A percentile compares a stretch with the other conserved stretches of the same genome.
Conservation (phyloP, 2,888 invertebrate species). For the Protonemura montana region DNA sequence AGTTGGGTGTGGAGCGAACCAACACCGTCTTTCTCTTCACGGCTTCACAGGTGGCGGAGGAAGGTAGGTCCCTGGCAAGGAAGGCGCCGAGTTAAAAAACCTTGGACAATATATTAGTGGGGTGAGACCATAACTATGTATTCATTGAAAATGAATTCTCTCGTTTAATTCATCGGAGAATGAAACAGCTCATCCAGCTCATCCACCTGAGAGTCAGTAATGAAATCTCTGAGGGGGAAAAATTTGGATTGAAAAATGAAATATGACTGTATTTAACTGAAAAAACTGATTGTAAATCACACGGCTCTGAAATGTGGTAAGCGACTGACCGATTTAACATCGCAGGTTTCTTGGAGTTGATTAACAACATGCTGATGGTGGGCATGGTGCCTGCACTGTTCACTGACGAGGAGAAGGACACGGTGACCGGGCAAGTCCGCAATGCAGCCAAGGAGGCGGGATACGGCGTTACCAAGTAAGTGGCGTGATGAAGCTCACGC, state of each 20-base stretch:
- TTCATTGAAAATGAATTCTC: too few relatives aligned
- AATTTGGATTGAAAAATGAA: too few relatives aligned
- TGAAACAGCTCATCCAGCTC: too few relatives aligned
- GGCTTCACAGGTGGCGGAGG: conserved; percentile 79
- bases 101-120: too few relatives aligned
- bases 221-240: too few relatives aligned
- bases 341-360: conserved; percentile 79
- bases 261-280: too few relatives aligned
- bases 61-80: conserved; percentile 60
- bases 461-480: conserved; percentile 74
- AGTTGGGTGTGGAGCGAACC: conserved; percentile 80
- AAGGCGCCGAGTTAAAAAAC: not conserved
- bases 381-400: conserved; percentile 89
- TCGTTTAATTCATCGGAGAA: too few relatives aligned
- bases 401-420: conserved; percentile 86
- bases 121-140: too few relatives aligned
- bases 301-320: too few relatives aligned
- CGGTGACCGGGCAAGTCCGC: conserved; percentile 69
- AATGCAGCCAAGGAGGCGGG: conserved; percentile 75
- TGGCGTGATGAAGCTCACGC: conserved; percentile 16
- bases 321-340: too few relatives aligned
- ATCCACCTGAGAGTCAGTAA: too few relatives aligned
- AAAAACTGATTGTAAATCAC: too few relatives aligned
- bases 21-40: conserved; percentile 84
- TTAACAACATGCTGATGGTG: conserved; percentile 90